Evolutionary conservation across 2,113 vertebrate genomes (phyloP).

Genomic region (Cynoglossus semilaevis): DNA sequence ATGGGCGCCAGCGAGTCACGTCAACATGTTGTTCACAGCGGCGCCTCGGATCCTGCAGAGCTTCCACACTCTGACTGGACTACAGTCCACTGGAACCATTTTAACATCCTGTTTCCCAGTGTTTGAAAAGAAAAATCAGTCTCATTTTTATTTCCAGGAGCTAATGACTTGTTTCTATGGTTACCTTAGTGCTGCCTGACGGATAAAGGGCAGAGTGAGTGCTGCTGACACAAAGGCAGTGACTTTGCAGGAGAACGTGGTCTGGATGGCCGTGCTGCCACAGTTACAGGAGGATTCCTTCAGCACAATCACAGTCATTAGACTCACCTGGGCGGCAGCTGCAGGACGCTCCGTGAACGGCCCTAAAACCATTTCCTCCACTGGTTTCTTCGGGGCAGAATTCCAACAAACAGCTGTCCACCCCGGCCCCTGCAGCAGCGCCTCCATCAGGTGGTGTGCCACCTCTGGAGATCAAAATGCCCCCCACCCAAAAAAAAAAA

Average conservation of each 20-base stretch:
- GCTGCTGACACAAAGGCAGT: slow-evolving; percentile 60
- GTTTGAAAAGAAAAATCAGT: slow-evolving; percentile 57
- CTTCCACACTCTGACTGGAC: slow-evolving; percentile 45
- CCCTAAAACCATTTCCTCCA: slow-evolving; percentile 63
- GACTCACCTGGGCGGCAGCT: slow-evolving; percentile 75
- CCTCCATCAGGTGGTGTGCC: slow-evolving; percentile 30
- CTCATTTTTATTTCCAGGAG: slow-evolving; percentile 57
- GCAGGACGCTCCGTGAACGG: slow-evolving; percentile 37
- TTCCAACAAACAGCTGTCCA: slow-evolving; percentile 72
- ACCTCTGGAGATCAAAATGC: slow-evolving; percentile 15
- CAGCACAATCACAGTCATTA: slow-evolving; percentile 69
- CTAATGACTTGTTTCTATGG: slow-evolving; percentile 70
- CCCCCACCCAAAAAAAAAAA: background rate
- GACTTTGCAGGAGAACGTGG: slow-evolving; percentile 36
- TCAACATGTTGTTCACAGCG: slow-evolving; percentile 22
- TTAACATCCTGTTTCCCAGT: slow-evolving; percentile 61
- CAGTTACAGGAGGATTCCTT: slow-evolving; percentile 69
- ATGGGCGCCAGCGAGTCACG: slow-evolving; percentile 26
- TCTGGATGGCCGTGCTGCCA: slow-evolving; percentile 47
- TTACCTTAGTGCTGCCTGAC: slow-evolving; percentile 54
- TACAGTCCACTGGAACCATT: slow-evolving; percentile 48
- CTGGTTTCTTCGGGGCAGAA: slow-evolving; percentile 58
- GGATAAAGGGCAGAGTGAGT: slow-evolving; percentile 52
- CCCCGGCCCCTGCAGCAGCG: slow-evolving; percentile 28
- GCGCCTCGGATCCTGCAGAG: slow-evolving; percentile 26